Conservation (phyloP, 2,888 invertebrate species). For the Dinocampus coccinellae region DNA sequence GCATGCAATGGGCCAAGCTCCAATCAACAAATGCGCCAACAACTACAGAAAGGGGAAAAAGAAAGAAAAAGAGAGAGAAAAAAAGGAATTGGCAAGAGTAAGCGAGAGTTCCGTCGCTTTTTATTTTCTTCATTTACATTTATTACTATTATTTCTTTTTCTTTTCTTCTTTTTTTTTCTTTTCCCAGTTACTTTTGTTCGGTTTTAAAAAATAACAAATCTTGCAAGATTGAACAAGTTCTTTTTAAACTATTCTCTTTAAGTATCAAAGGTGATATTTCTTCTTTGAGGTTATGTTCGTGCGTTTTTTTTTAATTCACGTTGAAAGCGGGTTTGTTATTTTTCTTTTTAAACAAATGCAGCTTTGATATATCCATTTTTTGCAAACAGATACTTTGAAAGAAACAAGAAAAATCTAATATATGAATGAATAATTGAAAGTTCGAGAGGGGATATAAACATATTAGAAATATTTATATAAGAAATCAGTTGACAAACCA, state of each 20-base stretch:
- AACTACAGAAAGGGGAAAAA: neutral
- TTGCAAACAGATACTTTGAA: neutral
- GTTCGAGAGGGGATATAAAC: neutral
- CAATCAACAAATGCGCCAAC: slow-evolving; percentile 58
- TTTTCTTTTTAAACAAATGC: neutral
- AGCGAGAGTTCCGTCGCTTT: neutral
- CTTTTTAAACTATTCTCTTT: neutral
- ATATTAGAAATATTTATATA: no score
- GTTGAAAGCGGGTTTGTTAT: neutral
- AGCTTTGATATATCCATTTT: neutral
- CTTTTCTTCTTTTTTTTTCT: no score
- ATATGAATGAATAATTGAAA: neutral
- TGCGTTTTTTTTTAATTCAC: neutral
- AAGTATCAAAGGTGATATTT: neutral
- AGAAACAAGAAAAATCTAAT: neutral
- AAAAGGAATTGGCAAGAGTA: neutral
- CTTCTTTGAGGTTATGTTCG: neutral
- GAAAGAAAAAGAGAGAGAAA: neutral
- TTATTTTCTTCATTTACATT: neutral
- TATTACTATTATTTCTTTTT: slow-evolving; percentile 12
- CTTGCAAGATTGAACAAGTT: neutral
- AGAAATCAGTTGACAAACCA: no score
- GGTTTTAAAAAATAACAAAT: neutral
- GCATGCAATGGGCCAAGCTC: slow-evolving; percentile 60
- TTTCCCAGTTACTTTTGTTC: neutral